A percentile compares a stretch with the other conserved stretches of the same genome.
Evolutionary conservation across 2,797 vertebrate species (phyloP).

Genomic region (Phrynocephalus forsythii): DNA sequence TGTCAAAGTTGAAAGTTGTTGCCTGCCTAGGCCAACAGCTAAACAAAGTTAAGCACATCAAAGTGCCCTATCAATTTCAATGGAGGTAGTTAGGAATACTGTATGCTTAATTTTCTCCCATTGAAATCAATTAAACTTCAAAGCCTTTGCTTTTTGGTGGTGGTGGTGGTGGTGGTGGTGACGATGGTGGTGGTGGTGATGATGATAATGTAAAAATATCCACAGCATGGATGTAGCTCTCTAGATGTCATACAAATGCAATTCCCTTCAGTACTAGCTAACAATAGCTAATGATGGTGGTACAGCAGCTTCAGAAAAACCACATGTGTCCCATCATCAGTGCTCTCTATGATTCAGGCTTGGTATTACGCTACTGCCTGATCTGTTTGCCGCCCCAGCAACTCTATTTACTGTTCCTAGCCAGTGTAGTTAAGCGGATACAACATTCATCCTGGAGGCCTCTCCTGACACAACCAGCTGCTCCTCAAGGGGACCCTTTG

Average conservation of each 20-base stretch:
- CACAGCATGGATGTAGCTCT: neutral
- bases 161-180: neutral
- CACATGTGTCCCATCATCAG: neutral
- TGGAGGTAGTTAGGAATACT: neutral
- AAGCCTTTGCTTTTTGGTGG: neutral
- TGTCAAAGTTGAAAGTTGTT: neutral
- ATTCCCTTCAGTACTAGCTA: neutral
- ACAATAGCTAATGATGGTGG: neutral
- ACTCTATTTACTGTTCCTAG: neutral
- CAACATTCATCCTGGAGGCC: neutral
- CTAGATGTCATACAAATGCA: neutral
- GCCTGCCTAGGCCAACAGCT: no score
- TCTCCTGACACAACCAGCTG: neutral
- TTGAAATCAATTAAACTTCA: neutral
- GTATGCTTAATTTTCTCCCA: neutral
- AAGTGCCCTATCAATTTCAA: no score
- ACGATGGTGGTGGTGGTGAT: neutral
- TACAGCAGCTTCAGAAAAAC: neutral
- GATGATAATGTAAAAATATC: neutral
- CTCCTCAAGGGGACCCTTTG: neutral
- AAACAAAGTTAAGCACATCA: no score
- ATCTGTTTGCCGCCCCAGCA: neutral
- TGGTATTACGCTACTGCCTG: no score
- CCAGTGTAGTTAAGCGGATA: neutral
- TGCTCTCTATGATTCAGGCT: neutral